Evolutionary conservation across 2,888 invertebrate genomes (phyloP), one percentile per base, ranked within the genome.

Genomic region (Entomobrya multifasciata): DNA sequence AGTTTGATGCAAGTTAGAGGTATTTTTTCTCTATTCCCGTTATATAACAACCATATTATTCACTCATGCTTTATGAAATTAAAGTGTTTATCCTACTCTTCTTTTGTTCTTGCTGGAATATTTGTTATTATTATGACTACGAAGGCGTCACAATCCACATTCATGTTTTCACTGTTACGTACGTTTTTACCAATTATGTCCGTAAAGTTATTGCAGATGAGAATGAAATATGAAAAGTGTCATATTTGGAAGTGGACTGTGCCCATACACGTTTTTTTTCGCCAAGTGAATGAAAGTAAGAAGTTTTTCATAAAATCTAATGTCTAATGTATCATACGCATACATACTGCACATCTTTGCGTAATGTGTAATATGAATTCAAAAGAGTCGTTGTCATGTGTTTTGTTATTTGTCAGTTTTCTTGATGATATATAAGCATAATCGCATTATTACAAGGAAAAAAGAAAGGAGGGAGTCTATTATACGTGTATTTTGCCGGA

Each of bases 131-230:
- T 30, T 55, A 55, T 79, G 44, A 22, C 41, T 52, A 25, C 27
- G 44, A 62, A 78, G 47, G 52, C 65, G 74, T 74, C 67, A 52
- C 41, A 22, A 80, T 77, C 62, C 27, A 15, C 20, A 44, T 36
- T 60, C 78, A 36, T 20, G 30, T 80, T 81, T 72, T 72, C 49
- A 55, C 70, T 72, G 44, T 72, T 82, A 74, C 77, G 47, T 55
- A 6, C 67, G 77, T 86, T 88, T 88, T 88, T 81, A 80, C 88
- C 88, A 86, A 88, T 88, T 88, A 88, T 88, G 88, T 88, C 85
- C 79, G 65, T 72, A 72, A 47, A 80, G 70, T 82, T 86, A 86
- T 82, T 85, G 81, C 72, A 47, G 74, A 74, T 62, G 78, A 80
- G 78, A 84, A 60, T 77, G 77, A 88, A 78, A 70, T 65, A 57